Conservation (phyloP, 2,113 vertebrate genomes). For the Nothocercus nigrocapillus region DNA sequence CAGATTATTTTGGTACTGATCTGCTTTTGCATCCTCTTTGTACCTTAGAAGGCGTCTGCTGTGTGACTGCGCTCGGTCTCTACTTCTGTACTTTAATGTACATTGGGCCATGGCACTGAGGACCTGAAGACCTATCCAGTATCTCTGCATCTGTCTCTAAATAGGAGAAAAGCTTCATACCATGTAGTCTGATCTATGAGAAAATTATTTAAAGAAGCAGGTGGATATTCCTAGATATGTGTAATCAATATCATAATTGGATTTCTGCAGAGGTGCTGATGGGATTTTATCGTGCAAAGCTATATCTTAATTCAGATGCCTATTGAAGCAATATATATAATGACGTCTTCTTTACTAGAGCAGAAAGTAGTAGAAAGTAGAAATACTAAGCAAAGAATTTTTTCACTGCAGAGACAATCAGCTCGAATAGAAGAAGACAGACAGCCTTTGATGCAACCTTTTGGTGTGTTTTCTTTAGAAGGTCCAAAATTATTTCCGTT, state of each 20-base stretch:
- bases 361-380: neutral
- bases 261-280: neutral
- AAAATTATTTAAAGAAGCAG: neutral
- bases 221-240: neutral
- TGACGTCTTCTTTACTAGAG: neutral
- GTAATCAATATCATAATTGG: neutral
- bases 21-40: conserved; percentile 9
- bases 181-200: neutral
- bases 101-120: neutral
- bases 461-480: neutral
- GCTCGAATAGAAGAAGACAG: neutral
- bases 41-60: neutral
- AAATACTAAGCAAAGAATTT: neutral
- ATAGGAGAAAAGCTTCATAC: neutral
- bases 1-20: neutral
- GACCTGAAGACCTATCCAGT: neutral
- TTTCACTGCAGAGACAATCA: neutral
- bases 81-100: neutral
- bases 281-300: neutral
- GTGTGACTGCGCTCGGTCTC: neutral
- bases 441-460: neutral
- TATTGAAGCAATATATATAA: neutral
- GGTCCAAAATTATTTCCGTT: neutral
- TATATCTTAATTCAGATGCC: neutral
- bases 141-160: neutral